Conservation (phyloP, 1,140 invertebrate genomes). For the Drosophila ambigua region DNA sequence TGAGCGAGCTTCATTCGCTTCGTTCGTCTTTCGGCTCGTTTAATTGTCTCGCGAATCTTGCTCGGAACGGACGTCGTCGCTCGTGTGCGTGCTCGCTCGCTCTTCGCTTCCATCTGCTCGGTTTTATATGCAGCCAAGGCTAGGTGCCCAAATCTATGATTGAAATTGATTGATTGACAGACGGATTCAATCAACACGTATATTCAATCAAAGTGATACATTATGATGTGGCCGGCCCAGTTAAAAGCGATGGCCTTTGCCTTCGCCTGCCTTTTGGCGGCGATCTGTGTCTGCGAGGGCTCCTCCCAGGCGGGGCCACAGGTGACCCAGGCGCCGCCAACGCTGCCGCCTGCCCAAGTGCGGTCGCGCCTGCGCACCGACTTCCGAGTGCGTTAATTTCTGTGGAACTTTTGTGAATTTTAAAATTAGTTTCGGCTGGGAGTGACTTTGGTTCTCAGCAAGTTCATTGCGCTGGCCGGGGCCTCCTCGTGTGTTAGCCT, state of each 20-base stretch:
- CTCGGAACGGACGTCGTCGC: conserved; percentile 32
- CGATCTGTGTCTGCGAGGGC: conserved; percentile 14
- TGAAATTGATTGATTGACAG: conserved; percentile 8
- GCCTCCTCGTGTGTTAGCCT: conserved; percentile 20
- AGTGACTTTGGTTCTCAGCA: conserved; percentile 30
- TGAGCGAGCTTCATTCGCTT: neutral
- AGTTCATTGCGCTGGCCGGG: conserved; percentile 47
- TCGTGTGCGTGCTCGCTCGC: neutral
- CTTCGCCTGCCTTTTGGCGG: neutral
- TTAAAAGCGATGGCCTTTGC: conserved; percentile 7
- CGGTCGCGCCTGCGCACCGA: conserved; percentile 27
- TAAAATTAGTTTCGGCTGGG: neutral
- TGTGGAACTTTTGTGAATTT: neutral
- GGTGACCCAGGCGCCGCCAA: conserved; percentile 10
- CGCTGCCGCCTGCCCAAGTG: conserved; percentile 1
- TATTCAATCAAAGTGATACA: conserved; percentile 21
- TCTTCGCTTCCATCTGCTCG: neutral
- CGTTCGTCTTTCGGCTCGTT: conserved; percentile 3
- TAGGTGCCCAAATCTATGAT: conserved; percentile 5
- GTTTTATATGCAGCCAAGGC: conserved; percentile 6
- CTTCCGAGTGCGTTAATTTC: conserved; percentile 58
- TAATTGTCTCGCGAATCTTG: conserved; percentile 42
- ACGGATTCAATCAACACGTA: conserved; percentile 10
- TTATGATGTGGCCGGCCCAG: conserved; percentile 22
- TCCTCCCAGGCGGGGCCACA: conserved; percentile 14